Evolutionary conservation across 2,888 invertebrate genomes (phyloP).

Genomic region (Lithophane leautieri): DNA sequence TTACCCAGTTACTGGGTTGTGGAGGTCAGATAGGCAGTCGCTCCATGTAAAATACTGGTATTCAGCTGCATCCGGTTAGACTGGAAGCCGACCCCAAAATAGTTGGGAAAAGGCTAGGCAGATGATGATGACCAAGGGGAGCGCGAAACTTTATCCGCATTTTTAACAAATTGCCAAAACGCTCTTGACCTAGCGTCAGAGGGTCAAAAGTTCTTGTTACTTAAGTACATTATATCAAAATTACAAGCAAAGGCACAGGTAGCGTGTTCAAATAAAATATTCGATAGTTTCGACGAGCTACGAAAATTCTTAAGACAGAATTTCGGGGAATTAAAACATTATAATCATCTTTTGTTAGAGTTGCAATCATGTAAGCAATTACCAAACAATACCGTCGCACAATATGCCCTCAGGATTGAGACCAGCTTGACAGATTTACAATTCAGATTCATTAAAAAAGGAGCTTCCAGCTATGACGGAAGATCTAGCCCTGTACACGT

Average conservation of each 20-base stretch:
- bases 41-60: too few species aligned
- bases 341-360: not conserved
- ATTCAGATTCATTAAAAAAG: not conserved
- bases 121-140: too few species aligned
- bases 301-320: not conserved
- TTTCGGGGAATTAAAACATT: not conserved
- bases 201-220: not conserved
- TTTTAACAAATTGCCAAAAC: constrained; percentile 15
- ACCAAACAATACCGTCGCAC: constrained; percentile 5
- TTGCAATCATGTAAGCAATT: constrained; percentile 1
- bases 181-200: constrained; percentile 8
- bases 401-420: constrained; percentile 5
- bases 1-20: too few species aligned
- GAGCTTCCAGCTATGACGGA: not conserved
- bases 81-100: too few species aligned
- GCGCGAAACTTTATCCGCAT: constrained; percentile 4
- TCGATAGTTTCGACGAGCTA: not conserved
- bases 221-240: not conserved
- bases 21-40: too few species aligned
- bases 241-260: not conserved
- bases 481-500: not conserved
- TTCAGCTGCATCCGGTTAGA: too few species aligned
- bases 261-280: not conserved
- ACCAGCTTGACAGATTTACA: not conserved
- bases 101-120: too few species aligned